Evolutionary conservation across 2,888 invertebrate species (phyloP).

Genomic region (Lycia hirtaria): DNA sequence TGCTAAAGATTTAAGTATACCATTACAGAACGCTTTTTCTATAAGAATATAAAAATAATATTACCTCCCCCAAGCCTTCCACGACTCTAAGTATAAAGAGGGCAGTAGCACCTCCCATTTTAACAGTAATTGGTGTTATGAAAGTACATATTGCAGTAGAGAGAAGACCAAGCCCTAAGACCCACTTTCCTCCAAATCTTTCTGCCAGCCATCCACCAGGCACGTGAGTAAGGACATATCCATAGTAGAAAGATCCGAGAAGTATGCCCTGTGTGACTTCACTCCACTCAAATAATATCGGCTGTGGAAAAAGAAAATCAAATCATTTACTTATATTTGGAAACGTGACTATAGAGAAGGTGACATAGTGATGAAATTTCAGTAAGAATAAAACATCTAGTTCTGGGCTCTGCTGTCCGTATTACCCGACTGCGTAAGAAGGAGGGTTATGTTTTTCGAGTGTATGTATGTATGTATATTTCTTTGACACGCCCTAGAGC

Average conservation of each 20-base stretch:
- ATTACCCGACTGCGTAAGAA: too few species aligned
- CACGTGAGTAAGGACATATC: slow-evolving; percentile 92
- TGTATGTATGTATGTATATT: too few species aligned
- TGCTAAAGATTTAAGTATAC: too few species aligned
- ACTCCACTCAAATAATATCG: slow-evolving; percentile 87
- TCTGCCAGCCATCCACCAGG: slow-evolving; percentile 94
- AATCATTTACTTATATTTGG: too few species aligned
- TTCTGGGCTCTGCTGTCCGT: too few species aligned
- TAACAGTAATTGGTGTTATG: slow-evolving; percentile 90
- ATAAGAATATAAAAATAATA: slow-evolving; percentile 31
- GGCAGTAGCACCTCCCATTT: slow-evolving; percentile 80
- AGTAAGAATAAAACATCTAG: too few species aligned
- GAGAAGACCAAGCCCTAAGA: slow-evolving; percentile 91
- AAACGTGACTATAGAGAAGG: too few species aligned
- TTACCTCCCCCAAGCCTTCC: slow-evolving; percentile 88
- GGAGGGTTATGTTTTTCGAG: too few species aligned
- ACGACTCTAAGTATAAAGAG: slow-evolving; percentile 84
- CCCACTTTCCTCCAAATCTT: slow-evolving; percentile 93
- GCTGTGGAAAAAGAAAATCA: slow-evolving; percentile 43
- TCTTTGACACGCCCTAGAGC: too few species aligned
- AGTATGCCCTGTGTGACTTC: slow-evolving; percentile 90
- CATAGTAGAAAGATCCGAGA: slow-evolving; percentile 93
- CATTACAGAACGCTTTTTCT: background rate
- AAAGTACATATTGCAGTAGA: slow-evolving; percentile 93
- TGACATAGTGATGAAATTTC: too few species aligned